These are phyloP conservation scores for Varanus salvator DNA, from an alignment of 2,113 vertebrate genomes.

Conservation along the genomic window DNA sequence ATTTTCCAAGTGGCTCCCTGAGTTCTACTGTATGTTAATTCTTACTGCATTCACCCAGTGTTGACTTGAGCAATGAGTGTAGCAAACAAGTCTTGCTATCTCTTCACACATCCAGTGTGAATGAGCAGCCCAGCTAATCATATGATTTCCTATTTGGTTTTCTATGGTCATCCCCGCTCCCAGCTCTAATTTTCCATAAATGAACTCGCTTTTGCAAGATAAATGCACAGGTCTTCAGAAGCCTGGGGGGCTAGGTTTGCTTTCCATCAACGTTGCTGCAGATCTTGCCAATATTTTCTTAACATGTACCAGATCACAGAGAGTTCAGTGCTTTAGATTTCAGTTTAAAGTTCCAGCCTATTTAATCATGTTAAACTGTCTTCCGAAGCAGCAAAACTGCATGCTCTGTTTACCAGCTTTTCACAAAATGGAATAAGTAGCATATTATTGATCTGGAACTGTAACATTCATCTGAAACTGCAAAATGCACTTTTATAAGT, in stretches of 20 bases:
- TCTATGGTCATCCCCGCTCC: constrained; percentile 30
- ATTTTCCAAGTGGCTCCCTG: background rate
- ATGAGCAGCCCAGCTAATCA: background rate
- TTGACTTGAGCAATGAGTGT: background rate
- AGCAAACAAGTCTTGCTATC: background rate
- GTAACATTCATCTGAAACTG: constrained; percentile 18
- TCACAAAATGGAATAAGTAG: constrained; percentile 39
- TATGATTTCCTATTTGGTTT: constrained; percentile 53
- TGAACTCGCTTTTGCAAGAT: constrained; percentile 34
- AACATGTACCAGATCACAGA: constrained; percentile 23
- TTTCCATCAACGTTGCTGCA: background rate
- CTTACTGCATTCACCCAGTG: background rate
- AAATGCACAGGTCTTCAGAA: constrained; percentile 41
- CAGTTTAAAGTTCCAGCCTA: constrained; percentile 24
- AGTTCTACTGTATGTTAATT: background rate
- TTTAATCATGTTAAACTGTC: constrained; percentile 44
- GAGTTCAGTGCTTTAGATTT: constrained; percentile 52
- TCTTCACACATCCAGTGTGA: background rate
- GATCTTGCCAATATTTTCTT: constrained; percentile 27
- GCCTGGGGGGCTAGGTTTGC: constrained; percentile 45
- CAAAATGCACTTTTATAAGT: constrained; percentile 32
- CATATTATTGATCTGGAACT: constrained; percentile 31
- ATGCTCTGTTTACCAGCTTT: constrained; percentile 28
- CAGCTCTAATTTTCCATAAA: constrained; percentile 41
- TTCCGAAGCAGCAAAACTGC: constrained; percentile 60